Conservation (phyloP, 2,113 vertebrate species). For the Nannobrachium achirus region DNA sequence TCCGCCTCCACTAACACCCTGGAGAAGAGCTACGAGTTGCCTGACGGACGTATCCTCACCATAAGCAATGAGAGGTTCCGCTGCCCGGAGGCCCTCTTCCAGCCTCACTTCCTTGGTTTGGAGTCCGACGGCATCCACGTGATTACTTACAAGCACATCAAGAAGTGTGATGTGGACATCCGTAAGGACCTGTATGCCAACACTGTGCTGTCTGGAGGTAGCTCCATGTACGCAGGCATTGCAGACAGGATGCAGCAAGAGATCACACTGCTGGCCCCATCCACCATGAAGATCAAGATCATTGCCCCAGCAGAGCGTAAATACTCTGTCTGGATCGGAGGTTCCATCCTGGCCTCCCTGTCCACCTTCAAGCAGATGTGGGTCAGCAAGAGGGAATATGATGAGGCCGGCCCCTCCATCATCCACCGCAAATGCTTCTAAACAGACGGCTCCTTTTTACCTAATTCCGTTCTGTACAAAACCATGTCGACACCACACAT, state of each 20-base stretch:
- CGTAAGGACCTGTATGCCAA: slow-evolving; percentile 67
- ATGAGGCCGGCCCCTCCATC: slow-evolving; percentile 91
- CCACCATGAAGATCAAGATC: no score
- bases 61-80: slow-evolving; percentile 92
- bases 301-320: slow-evolving; percentile 82
- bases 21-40: slow-evolving; percentile 92
- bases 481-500: not conserved
- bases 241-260: slow-evolving; percentile 94
- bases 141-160: slow-evolving; percentile 92
- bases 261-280: no score
- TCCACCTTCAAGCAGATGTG: slow-evolving; percentile 97
- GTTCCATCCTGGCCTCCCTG: slow-evolving; percentile 91
- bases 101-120: slow-evolving; percentile 92
- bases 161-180: slow-evolving; percentile 92
- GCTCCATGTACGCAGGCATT: slow-evolving; percentile 93
- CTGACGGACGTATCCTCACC: slow-evolving; percentile 91
- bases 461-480: slow-evolving; percentile 9
- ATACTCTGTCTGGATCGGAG: slow-evolving; percentile 92
- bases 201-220: slow-evolving; percentile 91
- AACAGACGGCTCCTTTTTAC: slow-evolving; percentile 81
- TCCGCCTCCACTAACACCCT: slow-evolving; percentile 88
- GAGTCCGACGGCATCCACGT: slow-evolving; percentile 91
- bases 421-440: slow-evolving; percentile 96
- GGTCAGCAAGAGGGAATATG: slow-evolving; percentile 94
- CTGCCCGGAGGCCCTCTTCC: slow-evolving; percentile 90